phyloP scores from a whole-genome alignment of 2,797 vertebrate species.

The Rhinophrynus dorsalis region DNA sequence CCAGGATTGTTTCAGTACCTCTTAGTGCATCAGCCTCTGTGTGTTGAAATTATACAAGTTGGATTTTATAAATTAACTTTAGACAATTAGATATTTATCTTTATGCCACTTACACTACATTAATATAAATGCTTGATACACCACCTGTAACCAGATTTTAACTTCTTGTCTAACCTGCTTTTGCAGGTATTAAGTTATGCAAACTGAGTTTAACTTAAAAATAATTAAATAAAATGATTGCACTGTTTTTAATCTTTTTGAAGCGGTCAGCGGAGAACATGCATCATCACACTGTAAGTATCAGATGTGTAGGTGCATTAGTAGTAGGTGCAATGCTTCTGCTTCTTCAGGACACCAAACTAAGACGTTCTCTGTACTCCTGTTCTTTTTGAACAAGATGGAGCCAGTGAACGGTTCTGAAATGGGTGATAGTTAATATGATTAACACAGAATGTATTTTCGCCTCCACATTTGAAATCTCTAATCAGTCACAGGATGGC shows the following conservation, averaged over 20 bases:
- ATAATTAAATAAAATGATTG: constrained; percentile 21
- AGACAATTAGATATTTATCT: too few species aligned
- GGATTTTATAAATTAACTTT: too few species aligned
- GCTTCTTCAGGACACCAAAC: neutral
- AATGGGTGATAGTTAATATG: neutral
- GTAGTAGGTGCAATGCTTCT: constrained; percentile 4
- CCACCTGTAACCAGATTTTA: too few species aligned
- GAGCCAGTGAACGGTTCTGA: neutral
- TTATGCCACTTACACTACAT: too few species aligned
- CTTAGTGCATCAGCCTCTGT: too few species aligned
- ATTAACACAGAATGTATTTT: constrained; percentile 19
- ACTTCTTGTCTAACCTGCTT: too few species aligned
- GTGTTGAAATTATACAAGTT: too few species aligned
- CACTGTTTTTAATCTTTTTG: constrained; percentile 33
- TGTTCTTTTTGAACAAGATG: neutral
- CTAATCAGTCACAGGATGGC: neutral
- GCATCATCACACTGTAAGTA: constrained; percentile 25
- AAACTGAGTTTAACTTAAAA: too few species aligned
- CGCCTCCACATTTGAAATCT: neutral
- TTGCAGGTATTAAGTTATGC: too few species aligned
- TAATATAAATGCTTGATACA: too few species aligned
- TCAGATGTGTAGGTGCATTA: constrained; percentile 1
- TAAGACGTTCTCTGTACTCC: neutral
- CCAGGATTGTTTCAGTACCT: too few species aligned
- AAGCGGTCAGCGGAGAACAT: constrained; percentile 27